A percentile compares a stretch with the other conserved stretches of the same genome.
Evolutionary conservation across 2,888 invertebrate genomes (phyloP).

Genomic region (Trichacis sp.): DNA sequence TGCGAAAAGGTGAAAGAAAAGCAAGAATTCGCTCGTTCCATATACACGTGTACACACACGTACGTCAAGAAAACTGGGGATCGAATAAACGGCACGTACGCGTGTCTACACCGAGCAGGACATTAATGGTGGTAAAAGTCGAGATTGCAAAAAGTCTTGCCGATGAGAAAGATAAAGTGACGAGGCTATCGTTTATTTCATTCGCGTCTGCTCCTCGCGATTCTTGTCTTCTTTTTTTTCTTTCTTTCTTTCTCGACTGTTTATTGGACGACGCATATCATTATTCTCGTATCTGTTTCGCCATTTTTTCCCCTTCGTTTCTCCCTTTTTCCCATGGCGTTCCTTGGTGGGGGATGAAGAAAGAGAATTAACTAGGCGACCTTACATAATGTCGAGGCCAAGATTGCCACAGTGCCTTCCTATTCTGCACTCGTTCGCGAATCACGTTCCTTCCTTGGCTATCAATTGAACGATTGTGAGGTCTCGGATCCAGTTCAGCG

Average conservation of each 20-base stretch:
- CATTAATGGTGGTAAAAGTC: constrained; percentile 7
- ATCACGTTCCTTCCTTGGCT: constrained; percentile 33
- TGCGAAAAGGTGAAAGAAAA: constrained; percentile 39
- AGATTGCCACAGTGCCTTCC: constrained; percentile 40
- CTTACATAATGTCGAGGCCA: constrained; percentile 51
- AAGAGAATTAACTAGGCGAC: constrained; percentile 41
- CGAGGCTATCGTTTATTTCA: constrained; percentile 7
- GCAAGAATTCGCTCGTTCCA: constrained; percentile 28
- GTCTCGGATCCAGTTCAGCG: constrained; percentile 33
- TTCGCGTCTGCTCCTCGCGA: not conserved
- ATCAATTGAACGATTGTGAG: constrained; percentile 28
- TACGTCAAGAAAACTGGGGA: constrained; percentile 1
- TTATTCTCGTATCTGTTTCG: constrained; percentile 3
- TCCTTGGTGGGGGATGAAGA: not conserved
- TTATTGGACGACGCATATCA: constrained; percentile 4
- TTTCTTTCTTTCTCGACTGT: not conserved
- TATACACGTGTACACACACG: constrained; percentile 11
- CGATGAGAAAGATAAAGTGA: constrained; percentile 9
- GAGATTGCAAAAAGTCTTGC: constrained; percentile 4
- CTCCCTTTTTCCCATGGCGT: not conserved
- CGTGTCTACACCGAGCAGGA: constrained; percentile 1
- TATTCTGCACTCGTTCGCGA: constrained; percentile 28
- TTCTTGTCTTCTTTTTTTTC: not conserved
- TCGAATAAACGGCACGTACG: constrained; percentile 8
- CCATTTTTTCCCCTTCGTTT: not conserved